Percentiles rank a stretch among this genome's conserved stretches.
Evolutionary conservation across 2,797 vertebrate species (phyloP).

Genomic region (Chelon labrosus): DNA sequence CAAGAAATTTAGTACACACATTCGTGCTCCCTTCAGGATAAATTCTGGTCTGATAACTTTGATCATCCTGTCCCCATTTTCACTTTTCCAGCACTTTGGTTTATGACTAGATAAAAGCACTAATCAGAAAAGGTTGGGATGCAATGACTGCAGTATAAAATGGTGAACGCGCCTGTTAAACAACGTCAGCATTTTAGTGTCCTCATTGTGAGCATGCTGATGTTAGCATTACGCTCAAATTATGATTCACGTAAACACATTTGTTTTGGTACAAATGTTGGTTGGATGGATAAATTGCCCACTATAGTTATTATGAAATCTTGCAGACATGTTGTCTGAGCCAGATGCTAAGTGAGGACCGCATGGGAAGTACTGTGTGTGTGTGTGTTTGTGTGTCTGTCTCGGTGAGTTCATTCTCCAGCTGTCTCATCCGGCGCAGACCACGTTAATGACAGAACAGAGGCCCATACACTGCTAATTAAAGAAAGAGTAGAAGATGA

Average conservation of each 20-base stretch:
- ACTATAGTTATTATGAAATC: constrained; percentile 23
- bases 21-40: neutral
- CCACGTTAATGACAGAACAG: constrained; percentile 69
- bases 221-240: neutral
- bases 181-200: neutral
- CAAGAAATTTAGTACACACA: neutral
- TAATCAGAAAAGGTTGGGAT: neutral
- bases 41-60: neutral
- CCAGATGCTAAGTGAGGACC: constrained; percentile 48
- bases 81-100: neutral
- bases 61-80: neutral
- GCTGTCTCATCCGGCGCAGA: constrained; percentile 56
- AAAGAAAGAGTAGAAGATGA: constrained; percentile 39
- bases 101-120: neutral
- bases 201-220: neutral
- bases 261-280: constrained; percentile 13
- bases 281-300: constrained; percentile 10
- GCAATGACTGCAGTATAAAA: neutral
- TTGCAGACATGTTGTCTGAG: constrained; percentile 39
- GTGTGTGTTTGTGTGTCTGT: constrained; percentile 35
- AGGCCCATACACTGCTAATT: constrained; percentile 58
- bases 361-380: constrained; percentile 33
- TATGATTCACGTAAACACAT: neutral
- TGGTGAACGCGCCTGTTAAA: neutral
- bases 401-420: constrained; percentile 54